Percentiles rank a stretch among this genome's conserved stretches.
These are phyloP conservation scores for Chaetops frenatus DNA, from an alignment of 2,113 vertebrate species.

Conservation along the genomic window DNA sequence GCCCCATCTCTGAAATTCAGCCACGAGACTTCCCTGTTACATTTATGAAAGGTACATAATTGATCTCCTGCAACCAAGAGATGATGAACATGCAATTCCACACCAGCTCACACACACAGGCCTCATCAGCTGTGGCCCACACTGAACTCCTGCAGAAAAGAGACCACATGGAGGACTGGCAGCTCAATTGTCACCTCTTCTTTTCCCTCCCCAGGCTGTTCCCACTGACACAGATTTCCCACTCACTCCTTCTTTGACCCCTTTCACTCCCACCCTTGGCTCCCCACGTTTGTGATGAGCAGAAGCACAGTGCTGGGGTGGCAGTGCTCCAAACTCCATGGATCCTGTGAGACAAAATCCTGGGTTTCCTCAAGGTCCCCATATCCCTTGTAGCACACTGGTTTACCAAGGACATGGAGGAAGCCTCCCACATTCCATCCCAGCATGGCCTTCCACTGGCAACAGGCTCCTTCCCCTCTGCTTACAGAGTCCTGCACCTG, in stretches of 20 bases:
- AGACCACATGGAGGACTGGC: rapidly evolving
- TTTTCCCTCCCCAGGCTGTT: not conserved
- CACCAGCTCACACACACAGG: rapidly evolving
- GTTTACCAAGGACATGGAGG: not conserved
- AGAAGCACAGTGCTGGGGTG: not conserved
- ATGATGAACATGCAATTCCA: not conserved
- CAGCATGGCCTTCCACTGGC: not conserved
- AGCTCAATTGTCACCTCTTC: not conserved
- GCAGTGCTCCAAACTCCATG: not conserved
- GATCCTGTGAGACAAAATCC: not conserved
- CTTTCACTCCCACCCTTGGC: rapidly evolving
- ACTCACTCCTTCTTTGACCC: not conserved
- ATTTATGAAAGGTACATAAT: rapidly evolving
- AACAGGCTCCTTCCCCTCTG: not conserved
- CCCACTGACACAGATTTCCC: not conserved
- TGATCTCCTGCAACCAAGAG: not conserved
- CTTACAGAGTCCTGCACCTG: not conserved
- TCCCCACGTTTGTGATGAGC: not conserved
- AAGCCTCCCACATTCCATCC: not conserved
- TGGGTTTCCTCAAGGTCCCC: not conserved
- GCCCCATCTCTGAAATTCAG: not conserved
- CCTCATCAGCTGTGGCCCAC: not conserved
- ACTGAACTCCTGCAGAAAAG: not conserved
- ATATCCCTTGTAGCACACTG: not conserved
- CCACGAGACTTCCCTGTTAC: rapidly evolving